Evolutionary conservation across 2,113 vertebrate genomes (phyloP), one percentile per base, ranked within the genome.

Genomic region (Xiphias gladius): DNA sequence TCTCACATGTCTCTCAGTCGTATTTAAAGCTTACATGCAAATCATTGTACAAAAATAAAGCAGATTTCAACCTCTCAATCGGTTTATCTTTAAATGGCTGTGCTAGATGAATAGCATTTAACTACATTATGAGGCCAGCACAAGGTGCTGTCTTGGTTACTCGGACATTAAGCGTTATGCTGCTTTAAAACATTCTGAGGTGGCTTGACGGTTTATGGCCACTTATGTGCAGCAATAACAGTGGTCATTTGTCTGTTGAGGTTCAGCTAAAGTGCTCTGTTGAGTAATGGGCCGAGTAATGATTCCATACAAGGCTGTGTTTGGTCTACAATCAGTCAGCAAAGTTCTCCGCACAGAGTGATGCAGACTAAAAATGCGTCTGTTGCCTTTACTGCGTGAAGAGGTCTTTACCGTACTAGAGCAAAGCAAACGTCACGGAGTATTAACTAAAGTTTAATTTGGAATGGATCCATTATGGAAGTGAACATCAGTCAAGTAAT

Each of bases 241-340:
- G 68, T 10, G 79, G 55, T 35, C 80, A 71, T 81, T 83, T 88
- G 76, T 84, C 64, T 26, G 67, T 85, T 79, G 70, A 83, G 72
- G 77, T 87, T 87, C 72, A 84, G 76, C 76, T 86, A 86, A 86
- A 88, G 76, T 32, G 58, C 24, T 86, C 54, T 63, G 80, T 17
- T 87, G 84, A 88, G 86, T 91, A 92, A 94, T 90, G 86, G 79
- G 68, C 75, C 17, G 55, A 78, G 61, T 85, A 91, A 84, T 86
- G 84, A 83, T 64, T 73, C 58, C 66, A 24, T 41, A 70, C 64
- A 48, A 65, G 62, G 69, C 69, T 63, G 77, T 48, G 82, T 86
- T 48, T 80, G 78, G 75, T 50, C 75, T 2, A 57, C 74, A 79
- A 81, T 86, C 79, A 86, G 77, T 86, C 82, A 87, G 73, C 26